phyloP scores from a whole-genome alignment of 2,888 invertebrate species.

The Gymnosoma rotundatum region DNA sequence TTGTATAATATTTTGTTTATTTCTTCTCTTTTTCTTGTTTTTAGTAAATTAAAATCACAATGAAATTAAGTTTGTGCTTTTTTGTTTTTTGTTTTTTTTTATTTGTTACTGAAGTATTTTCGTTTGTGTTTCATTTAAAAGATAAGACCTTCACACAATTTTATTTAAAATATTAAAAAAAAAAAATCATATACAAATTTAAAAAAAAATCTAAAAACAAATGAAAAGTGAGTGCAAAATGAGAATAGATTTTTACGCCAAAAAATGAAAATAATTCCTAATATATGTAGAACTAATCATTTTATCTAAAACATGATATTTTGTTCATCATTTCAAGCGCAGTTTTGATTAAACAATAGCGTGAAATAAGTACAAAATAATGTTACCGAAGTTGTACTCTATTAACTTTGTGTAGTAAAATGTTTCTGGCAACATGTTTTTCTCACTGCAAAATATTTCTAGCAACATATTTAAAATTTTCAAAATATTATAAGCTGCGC shows the following conservation, averaged over 20 bases:
- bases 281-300: too few species aligned
- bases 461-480: too few species aligned
- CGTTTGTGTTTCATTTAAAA: conserved; percentile 24
- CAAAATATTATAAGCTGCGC: too few species aligned
- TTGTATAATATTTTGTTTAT: conserved; percentile 3
- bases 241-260: not conserved
- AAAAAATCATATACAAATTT: not conserved
- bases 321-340: too few species aligned
- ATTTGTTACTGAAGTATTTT: conserved; percentile 23
- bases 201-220: not conserved
- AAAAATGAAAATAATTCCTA: too few species aligned
- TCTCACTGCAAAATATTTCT: too few species aligned
- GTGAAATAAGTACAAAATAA: too few species aligned
- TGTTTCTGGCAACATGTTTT: too few species aligned
- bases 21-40: conserved; percentile 3
- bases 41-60: conserved; percentile 29
- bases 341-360: too few species aligned
- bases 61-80: not conserved
- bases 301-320: too few species aligned
- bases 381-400: too few species aligned
- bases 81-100: not conserved
- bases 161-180: conserved; percentile 13
- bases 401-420: too few species aligned
- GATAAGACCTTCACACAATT: conserved; percentile 50
- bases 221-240: not conserved